Conservation (phyloP, 2,113 vertebrate genomes). For the Lepus europaeus region DNA sequence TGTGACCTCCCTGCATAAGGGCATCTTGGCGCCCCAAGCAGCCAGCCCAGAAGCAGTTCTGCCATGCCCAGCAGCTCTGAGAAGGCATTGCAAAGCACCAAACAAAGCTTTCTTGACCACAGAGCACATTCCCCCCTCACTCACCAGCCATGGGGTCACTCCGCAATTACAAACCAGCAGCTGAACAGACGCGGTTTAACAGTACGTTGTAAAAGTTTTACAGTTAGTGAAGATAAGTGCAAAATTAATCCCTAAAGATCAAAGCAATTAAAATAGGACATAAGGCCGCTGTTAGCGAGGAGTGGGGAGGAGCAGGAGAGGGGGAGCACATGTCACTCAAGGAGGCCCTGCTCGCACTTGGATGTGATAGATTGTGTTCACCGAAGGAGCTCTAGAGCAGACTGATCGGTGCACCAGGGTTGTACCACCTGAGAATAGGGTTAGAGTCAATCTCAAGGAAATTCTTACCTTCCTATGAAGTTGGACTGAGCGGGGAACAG, state of each 20-base stretch:
- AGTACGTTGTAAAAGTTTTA: conserved; percentile 73
- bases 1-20: background rate
- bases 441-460: conserved; percentile 71
- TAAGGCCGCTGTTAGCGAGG: conserved; percentile 84
- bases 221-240: conserved; percentile 71
- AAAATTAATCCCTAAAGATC: conserved; percentile 85
- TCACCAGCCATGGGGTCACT: background rate
- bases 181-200: background rate
- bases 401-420: conserved; percentile 66
- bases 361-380: conserved; percentile 63
- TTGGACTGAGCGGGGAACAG: conserved; percentile 25
- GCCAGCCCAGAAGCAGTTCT: background rate
- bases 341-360: conserved; percentile 61
- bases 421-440: conserved; percentile 57
- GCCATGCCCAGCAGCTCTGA: background rate
- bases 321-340: background rate
- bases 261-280: conserved; percentile 81
- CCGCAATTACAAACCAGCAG: conserved; percentile 61
- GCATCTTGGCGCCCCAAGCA: background rate
- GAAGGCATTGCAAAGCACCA: background rate
- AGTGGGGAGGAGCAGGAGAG: conserved; percentile 45
- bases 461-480: conserved; percentile 78
- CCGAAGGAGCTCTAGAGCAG: conserved; percentile 47
- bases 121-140: background rate
- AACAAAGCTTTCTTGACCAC: background rate